Evolutionary conservation across 2,888 invertebrate species (phyloP).

Genomic region (Lamproptera curius): DNA sequence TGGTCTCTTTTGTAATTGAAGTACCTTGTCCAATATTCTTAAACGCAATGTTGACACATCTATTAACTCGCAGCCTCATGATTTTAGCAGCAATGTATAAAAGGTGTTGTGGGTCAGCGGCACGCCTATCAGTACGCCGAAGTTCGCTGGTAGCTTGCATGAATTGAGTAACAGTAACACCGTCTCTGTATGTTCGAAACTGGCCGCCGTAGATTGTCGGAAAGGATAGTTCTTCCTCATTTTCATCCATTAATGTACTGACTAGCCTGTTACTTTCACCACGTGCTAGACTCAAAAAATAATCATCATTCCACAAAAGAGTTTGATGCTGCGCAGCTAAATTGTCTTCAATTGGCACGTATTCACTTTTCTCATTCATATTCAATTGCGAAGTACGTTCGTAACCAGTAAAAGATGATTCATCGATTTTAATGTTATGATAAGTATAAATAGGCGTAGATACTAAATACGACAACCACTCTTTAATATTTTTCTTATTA

Average conservation of each 20-base stretch:
- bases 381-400: neutral
- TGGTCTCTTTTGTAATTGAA: conserved; percentile 36
- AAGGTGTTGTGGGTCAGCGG: conserved; percentile 35
- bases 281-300: neutral
- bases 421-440: neutral
- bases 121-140: conserved; percentile 38
- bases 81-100: conserved; percentile 38
- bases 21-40: conserved; percentile 31
- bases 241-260: conserved; percentile 22
- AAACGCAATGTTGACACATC: conserved; percentile 33
- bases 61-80: conserved; percentile 31
- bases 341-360: neutral
- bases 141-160: conserved; percentile 40
- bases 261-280: neutral
- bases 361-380: neutral
- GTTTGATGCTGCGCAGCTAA: neutral
- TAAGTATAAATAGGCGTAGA: neutral
- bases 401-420: neutral
- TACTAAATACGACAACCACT: neutral
- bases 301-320: neutral
- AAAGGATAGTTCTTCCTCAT: conserved; percentile 27
- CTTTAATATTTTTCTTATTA: neutral
- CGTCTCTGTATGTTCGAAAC: conserved; percentile 30
- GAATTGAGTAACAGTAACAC: conserved; percentile 30
- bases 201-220: conserved; percentile 39